Evolutionary conservation across 2,888 invertebrate species (phyloP).

Genomic region (Psylliodes chrysocephalus): DNA sequence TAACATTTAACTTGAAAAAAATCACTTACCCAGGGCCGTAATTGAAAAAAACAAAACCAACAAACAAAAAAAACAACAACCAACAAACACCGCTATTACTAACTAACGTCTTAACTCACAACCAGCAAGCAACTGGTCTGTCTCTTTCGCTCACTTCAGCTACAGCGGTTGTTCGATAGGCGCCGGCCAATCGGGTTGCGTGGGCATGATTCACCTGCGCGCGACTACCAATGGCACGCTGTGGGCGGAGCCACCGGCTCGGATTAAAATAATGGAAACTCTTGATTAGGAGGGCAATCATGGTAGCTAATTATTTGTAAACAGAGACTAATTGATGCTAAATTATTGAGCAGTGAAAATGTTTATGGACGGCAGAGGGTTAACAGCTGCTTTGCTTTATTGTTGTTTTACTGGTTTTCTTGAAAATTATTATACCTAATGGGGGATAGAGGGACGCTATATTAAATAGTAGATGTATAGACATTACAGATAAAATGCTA

Average conservation of each 20-base stretch:
- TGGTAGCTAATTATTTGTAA: conserved; percentile 64
- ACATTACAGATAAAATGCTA: too few species aligned
- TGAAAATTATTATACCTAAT: background rate
- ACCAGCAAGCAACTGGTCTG: conserved; percentile 60
- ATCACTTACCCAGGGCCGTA: conserved; percentile 62
- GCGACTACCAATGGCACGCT: conserved; percentile 51
- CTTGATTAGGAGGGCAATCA: conserved; percentile 62
- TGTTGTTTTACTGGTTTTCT: conserved; percentile 9
- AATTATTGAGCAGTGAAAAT: conserved; percentile 49
- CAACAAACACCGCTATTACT: conserved; percentile 17
- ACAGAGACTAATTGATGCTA: conserved; percentile 57
- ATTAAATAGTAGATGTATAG: too few species aligned
- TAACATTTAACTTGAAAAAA: conserved; percentile 13
- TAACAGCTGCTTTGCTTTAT: conserved; percentile 41
- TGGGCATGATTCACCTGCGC: conserved; percentile 42
- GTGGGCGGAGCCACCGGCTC: conserved; percentile 50
- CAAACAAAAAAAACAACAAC: conserved; percentile 19
- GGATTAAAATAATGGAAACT: conserved; percentile 64
- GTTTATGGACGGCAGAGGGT: conserved; percentile 36
- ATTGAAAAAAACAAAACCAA: conserved; percentile 41
- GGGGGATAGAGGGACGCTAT: too few species aligned
- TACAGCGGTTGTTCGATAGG: conserved; percentile 50
- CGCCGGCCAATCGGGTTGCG: conserved; percentile 53
- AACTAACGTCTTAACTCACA: conserved; percentile 55
- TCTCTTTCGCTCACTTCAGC: conserved; percentile 52